Percentiles rank a stretch among this genome's conserved stretches.
Conservation (phyloP, 2,888 invertebrate genomes). For the Agrilus biguttatus region DNA sequence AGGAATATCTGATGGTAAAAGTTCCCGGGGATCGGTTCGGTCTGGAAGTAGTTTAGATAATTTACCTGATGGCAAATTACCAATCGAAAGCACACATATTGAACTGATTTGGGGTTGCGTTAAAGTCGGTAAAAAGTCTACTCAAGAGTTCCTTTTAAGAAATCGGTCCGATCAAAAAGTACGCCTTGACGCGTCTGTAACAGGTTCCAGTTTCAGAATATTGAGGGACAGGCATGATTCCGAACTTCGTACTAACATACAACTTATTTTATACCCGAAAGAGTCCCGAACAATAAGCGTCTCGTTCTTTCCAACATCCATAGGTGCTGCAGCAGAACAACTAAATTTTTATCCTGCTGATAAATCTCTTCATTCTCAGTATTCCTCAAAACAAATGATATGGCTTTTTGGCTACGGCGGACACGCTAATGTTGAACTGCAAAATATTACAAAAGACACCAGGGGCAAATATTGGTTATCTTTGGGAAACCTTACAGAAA, state of each 20-base stretch:
- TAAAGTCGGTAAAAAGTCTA: constrained; percentile 36
- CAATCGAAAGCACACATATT: constrained; percentile 40
- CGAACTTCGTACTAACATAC: constrained; percentile 24
- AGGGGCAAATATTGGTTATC: constrained; percentile 42
- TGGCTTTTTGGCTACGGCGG: constrained; percentile 46
- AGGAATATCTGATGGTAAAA: constrained; percentile 2
- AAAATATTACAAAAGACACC: constrained; percentile 38
- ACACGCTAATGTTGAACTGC: constrained; percentile 34
- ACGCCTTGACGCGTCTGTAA: constrained; percentile 36
- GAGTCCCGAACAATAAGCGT: constrained; percentile 41
- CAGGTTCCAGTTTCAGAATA: constrained; percentile 34
- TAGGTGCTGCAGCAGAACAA: constrained; percentile 39
- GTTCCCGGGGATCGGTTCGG: constrained; percentile 13
- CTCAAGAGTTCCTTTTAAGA: constrained; percentile 39
- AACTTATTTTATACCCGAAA: constrained; percentile 36
- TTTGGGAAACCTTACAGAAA: constrained; percentile 38
- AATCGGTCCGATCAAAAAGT: constrained; percentile 41
- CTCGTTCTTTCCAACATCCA: constrained; percentile 38
- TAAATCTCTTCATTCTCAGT: constrained; percentile 13
- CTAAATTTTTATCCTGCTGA: constrained; percentile 35
- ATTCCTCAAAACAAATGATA: constrained; percentile 24
- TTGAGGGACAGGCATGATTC: constrained; percentile 23
- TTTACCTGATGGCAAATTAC: constrained; percentile 28
- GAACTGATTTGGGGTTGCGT: constrained; percentile 46
- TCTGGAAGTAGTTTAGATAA: constrained; percentile 23